Evolutionary conservation across 1,140 invertebrate species (phyloP).

Genomic region (Caerostris darwini): DNA sequence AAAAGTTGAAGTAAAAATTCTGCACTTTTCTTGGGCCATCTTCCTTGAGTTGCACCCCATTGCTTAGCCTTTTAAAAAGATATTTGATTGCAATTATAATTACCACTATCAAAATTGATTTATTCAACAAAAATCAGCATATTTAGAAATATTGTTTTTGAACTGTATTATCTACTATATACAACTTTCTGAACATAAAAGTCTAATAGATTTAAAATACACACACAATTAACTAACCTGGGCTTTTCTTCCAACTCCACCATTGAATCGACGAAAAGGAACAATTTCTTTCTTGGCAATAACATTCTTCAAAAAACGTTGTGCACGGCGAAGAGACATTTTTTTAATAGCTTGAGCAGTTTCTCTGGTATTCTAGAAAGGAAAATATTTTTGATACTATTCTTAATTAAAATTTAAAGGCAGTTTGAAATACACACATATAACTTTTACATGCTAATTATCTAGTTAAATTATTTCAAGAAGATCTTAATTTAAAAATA

Average conservation of each 20-base stretch:
- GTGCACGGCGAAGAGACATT: constrained; percentile 96
- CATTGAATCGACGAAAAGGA: constrained; percentile 98
- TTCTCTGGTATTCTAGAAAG: constrained; percentile 95
- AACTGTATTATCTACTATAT: no score
- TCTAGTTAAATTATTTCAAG: no score
- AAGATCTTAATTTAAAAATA: no score
- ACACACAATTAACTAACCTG: constrained; percentile 85
- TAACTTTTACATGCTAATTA: no score
- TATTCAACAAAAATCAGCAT: no score
- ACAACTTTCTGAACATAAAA: background rate
- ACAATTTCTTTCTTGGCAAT: constrained; percentile 98
- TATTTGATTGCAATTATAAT: no score
- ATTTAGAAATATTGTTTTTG: no score
- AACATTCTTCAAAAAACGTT: constrained; percentile 98
- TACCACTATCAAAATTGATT: no score
- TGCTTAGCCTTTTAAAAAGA: constrained; percentile 89
- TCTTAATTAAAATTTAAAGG: constrained; percentile 2
- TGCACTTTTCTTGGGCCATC: constrained; percentile 99
- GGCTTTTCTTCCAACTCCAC: constrained; percentile 97
- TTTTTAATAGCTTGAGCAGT: constrained; percentile 97
- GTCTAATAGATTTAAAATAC: background rate
- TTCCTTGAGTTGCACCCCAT: constrained; percentile 96
- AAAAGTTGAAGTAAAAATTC: constrained; percentile 98
- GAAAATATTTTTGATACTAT: no score
- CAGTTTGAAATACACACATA: no score